Evolutionary conservation across 92 coral and sea anemone species (phyloP).

Genomic region (Zoanthus sociatus): DNA sequence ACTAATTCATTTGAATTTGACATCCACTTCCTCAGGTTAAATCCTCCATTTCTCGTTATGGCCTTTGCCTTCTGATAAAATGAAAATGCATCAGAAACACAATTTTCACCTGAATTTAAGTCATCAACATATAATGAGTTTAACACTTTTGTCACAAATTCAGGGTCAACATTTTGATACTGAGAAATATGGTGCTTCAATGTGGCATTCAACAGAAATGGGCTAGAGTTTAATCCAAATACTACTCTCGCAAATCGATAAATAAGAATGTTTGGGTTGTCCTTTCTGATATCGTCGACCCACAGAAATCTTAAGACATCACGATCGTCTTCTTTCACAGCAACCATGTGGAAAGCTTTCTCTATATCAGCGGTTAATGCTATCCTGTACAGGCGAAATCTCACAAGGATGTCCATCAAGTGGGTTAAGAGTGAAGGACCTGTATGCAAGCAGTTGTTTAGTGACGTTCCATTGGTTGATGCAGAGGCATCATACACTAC

Average conservation of each 20-base stretch:
- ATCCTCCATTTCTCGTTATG: conserved; percentile 30
- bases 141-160: conserved; percentile 2
- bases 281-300: conserved; percentile 24
- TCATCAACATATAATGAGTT: conserved; percentile 24
- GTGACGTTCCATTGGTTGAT: conserved; percentile 22
- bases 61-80: conserved; percentile 14
- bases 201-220: conserved; percentile 21
- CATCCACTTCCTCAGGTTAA: conserved; percentile 45
- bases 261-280: conserved; percentile 14
- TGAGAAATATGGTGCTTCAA: conserved; percentile 6
- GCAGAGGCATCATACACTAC: conserved; percentile 31
- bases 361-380: conserved; percentile 18
- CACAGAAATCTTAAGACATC: conserved; percentile 15
- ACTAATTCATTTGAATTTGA: conserved; percentile 27
- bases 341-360: conserved; percentile 1
- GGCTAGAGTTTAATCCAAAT: conserved; percentile 30
- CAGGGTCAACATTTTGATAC: conserved; percentile 3
- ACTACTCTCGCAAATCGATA: conserved; percentile 21
- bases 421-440: conserved; percentile 31
- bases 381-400: conserved; percentile 39
- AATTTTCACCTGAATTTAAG: conserved; percentile 27
- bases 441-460: conserved; percentile 29
- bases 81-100: conserved; percentile 11
- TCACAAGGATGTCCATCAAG: conserved; percentile 31
- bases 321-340: conserved; percentile 19